Evolutionary conservation across 2,113 vertebrate genomes (phyloP), one percentile per base, ranked within the genome.

Genomic region (Hyaena hyaena): DNA sequence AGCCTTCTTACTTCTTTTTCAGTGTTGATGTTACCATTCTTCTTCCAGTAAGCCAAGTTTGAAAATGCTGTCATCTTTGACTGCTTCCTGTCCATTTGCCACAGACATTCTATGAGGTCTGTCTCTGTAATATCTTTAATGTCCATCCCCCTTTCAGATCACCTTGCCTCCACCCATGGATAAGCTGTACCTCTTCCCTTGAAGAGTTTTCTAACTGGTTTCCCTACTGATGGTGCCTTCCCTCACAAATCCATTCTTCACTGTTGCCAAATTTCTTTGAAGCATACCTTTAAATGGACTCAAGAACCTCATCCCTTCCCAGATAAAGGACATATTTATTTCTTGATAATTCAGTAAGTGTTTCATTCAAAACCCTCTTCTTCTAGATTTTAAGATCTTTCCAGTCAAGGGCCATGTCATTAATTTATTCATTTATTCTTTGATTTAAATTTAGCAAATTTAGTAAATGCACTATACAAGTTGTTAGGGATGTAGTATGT

Each of bases 381-480:
- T 85, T 31, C 79, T 92, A 33, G 17, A 66, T 58, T 77, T 92
- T 95, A 80, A 96, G 31, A 79, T 81, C 39, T 82, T 58, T 43
- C 33, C n/a, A 85, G 48, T 92, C 61, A 96, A 53, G 7, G 21
- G 58, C 31, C 90, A 1, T 87, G 17, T 48, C 71, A 9, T 55
- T 76, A n/a, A 58, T 74, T 74, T 35, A 89, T 94, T 94, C 28
- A 71, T 79, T 90, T 84, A 43, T 86, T 81, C 61, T 88, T 23
- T 89, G 39, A 43, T 73, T 80, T 83, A 43, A 96, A 45, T 92
- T 77, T 63, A 89, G 14, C 88, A 95, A 84, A 12, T 80, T 61
- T 88, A 39, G 39, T 39, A 39, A 39, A 15, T 66, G 5, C 17
- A 63, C 12, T 31, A 4, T 81, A 63, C 7, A 31, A 61, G 43